phyloP scores from a whole-genome alignment of 2,888 invertebrate genomes.

The Syrphus vitripennis region DNA sequence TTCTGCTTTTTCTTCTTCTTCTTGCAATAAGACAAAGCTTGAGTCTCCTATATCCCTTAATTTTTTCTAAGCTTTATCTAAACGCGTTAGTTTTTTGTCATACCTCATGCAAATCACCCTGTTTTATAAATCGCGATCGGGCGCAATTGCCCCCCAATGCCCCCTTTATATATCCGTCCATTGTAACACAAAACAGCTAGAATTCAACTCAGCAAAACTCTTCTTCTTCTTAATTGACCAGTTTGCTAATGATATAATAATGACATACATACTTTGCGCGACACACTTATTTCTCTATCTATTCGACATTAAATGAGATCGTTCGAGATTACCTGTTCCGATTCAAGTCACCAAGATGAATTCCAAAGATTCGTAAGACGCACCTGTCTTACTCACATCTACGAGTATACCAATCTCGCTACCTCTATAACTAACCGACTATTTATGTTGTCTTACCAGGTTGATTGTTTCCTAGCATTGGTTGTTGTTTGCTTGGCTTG shows the following conservation, averaged over 20 bases:
- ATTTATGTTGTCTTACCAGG: background rate
- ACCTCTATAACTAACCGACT: too few relatives aligned
- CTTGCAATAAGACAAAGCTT: too few relatives aligned
- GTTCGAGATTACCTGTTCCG: constrained; percentile 21
- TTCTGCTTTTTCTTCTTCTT: too few relatives aligned
- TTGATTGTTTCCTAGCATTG: constrained; percentile 18
- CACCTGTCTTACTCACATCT: constrained; percentile 6
- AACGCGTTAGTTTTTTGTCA: too few relatives aligned
- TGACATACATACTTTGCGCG: constrained; percentile 30
- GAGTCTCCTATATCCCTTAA: too few relatives aligned
- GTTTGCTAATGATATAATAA: constrained; percentile 36
- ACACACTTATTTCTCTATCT: constrained; percentile 22
- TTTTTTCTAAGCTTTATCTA: too few relatives aligned
- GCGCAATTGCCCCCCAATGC: background rate
- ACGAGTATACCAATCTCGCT: too few relatives aligned
- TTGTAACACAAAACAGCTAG: background rate
- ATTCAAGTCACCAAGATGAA: constrained; percentile 23
- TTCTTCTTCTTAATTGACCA: constrained; percentile 23
- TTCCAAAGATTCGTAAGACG: constrained; percentile 29
- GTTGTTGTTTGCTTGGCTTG: background rate
- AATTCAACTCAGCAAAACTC: constrained; percentile 3
- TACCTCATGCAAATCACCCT: too few relatives aligned
- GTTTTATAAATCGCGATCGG: too few relatives aligned
- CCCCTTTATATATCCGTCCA: background rate
- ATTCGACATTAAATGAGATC: constrained; percentile 18